Conservation (phyloP, 2,797 vertebrate species). For the Dipus sagitta region DNA sequence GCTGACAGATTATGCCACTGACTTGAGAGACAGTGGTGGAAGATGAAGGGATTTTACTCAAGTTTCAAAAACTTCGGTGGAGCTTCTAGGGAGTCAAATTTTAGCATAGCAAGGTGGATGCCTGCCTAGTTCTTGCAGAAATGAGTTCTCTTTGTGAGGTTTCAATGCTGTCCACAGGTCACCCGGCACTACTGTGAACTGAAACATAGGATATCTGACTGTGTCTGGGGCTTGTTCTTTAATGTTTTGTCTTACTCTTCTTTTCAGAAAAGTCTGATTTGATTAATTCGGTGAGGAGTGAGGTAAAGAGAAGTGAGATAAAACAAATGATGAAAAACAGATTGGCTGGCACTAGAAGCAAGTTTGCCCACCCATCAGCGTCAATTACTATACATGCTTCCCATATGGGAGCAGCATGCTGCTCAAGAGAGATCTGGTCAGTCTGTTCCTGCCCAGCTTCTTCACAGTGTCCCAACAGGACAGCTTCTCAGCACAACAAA, state of each 20-base stretch:
- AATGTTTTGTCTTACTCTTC: neutral
- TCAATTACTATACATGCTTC: neutral
- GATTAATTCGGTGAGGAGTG: neutral
- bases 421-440: neutral
- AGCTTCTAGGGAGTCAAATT: neutral
- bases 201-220: neutral
- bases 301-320: neutral
- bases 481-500: conserved; percentile 19
- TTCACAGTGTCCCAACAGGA: neutral
- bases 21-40: neutral
- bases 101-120: neutral
- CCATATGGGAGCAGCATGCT: neutral
- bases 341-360: neutral
- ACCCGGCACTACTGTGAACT: neutral
- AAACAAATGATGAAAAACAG: neutral
- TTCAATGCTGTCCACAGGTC: neutral
- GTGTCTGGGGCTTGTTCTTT: neutral
- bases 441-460: neutral
- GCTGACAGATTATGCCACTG: neutral
- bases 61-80: neutral
- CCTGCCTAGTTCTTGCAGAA: neutral
- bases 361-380: neutral
- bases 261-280: neutral
- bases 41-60: neutral
- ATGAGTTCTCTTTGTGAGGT: neutral